Conservation (phyloP, 1,140 invertebrate species). For the Gryllus bimaculatus region DNA sequence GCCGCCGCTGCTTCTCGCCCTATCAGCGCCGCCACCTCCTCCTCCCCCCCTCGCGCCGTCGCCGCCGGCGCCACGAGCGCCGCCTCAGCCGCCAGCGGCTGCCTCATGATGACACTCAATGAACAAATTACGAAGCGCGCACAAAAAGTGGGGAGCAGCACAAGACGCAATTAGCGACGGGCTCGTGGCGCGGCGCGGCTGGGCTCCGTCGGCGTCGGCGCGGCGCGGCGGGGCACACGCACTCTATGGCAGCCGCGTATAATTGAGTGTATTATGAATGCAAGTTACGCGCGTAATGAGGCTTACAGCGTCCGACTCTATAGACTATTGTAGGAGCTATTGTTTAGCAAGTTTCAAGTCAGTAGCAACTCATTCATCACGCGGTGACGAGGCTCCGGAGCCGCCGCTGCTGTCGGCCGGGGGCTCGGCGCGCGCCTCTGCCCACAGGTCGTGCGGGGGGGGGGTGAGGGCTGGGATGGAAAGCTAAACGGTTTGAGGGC, state of each 20-base stretch:
- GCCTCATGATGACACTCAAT: constrained; percentile 1
- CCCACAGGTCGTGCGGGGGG: neutral
- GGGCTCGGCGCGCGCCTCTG: too few species aligned
- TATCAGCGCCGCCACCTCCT: too few species aligned
- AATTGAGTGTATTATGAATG: neutral
- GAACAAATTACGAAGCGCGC: neutral
- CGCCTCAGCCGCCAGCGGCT: neutral
- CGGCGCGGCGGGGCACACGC: neutral
- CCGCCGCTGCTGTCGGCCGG: neutral
- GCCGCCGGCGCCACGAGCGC: too few species aligned
- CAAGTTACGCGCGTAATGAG: neutral
- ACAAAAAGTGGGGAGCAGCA: neutral
- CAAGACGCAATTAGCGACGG: neutral
- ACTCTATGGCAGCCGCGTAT: neutral
- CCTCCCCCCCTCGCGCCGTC: neutral
- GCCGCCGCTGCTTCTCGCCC: too few species aligned
- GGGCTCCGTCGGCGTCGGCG: neutral
- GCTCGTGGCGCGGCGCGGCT: neutral
- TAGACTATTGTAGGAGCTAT: constrained; percentile 1
- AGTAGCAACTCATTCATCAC: neutral
- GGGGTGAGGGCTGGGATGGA: neutral
- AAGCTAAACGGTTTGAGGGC: too few species aligned
- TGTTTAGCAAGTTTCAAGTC: constrained; percentile 1
- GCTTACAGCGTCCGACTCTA: neutral
- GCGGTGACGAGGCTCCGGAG: neutral